A percentile compares a stretch with the other conserved stretches of the same genome.
Evolutionary conservation across 2,797 vertebrate species (phyloP).

Genomic region (Macrochelys suwanniensis): DNA sequence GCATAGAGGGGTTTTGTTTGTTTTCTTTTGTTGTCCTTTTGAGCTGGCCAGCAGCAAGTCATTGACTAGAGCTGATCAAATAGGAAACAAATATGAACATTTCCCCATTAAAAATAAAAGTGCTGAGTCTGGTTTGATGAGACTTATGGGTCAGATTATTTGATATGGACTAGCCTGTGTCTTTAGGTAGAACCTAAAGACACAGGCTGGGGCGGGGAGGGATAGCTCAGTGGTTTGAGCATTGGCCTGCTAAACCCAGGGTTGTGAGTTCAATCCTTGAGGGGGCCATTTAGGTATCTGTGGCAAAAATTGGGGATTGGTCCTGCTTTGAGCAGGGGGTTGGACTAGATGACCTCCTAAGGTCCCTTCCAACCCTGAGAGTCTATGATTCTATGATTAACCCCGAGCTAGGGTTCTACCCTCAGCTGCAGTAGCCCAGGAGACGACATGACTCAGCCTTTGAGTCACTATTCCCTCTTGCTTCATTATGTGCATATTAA

Average conservation of each 20-base stretch:
- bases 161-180: neutral
- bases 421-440: neutral
- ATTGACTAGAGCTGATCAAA: neutral
- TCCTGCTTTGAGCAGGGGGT: no score
- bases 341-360: no score
- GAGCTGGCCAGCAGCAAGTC: neutral
- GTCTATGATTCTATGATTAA: no score
- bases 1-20: neutral
- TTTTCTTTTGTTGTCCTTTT: neutral
- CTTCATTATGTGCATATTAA: neutral
- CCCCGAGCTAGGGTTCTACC: neutral
- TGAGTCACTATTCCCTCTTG: neutral
- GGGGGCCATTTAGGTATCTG: no score
- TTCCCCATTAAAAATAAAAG: neutral
- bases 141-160: neutral
- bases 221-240: no score
- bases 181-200: neutral
- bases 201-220: no score
- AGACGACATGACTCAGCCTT: neutral
- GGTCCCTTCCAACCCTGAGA: no score
- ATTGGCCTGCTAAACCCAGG: no score
- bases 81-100: neutral
- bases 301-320: no score
- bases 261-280: no score
- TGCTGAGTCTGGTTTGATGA: neutral